phyloP scores from a whole-genome alignment of 2,113 vertebrate genomes.

The Ictalurus furcatus region DNA sequence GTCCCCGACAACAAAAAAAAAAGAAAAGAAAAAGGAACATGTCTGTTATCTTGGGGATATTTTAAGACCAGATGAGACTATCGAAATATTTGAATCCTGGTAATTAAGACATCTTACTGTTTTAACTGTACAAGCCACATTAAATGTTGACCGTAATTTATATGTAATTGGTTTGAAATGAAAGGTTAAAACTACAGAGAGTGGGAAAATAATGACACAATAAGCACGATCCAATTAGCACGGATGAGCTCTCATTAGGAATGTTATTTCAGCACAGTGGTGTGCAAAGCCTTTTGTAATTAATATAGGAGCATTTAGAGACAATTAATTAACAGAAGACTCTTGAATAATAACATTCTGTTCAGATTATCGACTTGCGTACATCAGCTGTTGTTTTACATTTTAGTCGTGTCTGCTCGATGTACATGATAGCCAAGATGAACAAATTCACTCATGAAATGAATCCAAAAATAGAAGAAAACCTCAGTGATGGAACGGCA shows the following conservation, averaged over 20 bases:
- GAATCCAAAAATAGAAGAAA: background rate
- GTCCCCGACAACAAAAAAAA: too few species aligned
- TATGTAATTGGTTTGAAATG: constrained; percentile 3
- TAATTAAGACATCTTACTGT: background rate
- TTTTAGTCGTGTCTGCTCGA: background rate
- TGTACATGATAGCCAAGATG: background rate
- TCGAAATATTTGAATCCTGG: constrained; percentile 42
- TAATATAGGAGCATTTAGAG: constrained; percentile 56
- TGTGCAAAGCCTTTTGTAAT: constrained; percentile 57
- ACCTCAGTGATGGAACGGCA: background rate
- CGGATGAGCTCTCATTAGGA: constrained; percentile 51
- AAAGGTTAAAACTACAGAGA: constrained; percentile 49
- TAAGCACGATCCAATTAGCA: constrained; percentile 56
- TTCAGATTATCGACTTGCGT: constrained; percentile 25
- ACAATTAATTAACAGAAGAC: constrained; percentile 53
- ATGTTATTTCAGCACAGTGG: constrained; percentile 49
- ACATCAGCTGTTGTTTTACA: background rate
- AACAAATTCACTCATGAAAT: background rate
- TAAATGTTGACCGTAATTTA: too few species aligned
- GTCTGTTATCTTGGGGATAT: background rate
- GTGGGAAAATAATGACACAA: constrained; percentile 60
- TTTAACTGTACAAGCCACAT: background rate
- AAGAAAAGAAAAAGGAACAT: background rate
- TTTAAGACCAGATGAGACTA: background rate
- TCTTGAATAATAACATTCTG: constrained; percentile 37